Evolutionary conservation across 1,140 invertebrate genomes (phyloP), one percentile per base, ranked within the genome.

Genomic region (Portunus trituberculatus): DNA sequence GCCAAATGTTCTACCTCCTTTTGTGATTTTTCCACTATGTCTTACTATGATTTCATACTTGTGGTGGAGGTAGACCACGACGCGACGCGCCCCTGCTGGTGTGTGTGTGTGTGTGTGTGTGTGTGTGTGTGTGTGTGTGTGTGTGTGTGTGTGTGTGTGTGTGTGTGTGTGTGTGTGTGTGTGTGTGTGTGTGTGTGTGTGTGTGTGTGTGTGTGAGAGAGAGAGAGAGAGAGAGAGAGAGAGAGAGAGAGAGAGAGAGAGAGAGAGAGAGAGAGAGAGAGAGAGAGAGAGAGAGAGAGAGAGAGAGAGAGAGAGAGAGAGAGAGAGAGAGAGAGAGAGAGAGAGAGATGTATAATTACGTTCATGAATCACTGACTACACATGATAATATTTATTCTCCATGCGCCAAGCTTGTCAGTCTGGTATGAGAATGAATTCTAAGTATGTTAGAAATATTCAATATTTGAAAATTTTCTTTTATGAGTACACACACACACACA

Each of bases 1-100:
- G 93, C 93, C 94, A 92, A 94, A 89, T 95, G 94, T 95, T 95
- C 94, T 95, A 95, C 94, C 94, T 95, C 94, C 91, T 95, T 95
- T 95, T 93, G 94, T 95, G 94, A 92, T 95, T 87, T 94, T 92
- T 86, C 28, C 48, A 39, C 29, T 76, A 59, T 92, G 29, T 59
- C 59, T 25, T 92, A 16, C 83, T 52, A 48, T 25, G 32, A 48
- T 28, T 82, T 32, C 45, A 67, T 31, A 67, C 88, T 82, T 28
- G 29, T 46, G 59, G 87, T 7, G 39, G 14, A 20, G 25, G 82
- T 52, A 48, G 32, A 87, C 39, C 76, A 45, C 28, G 46, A 46
- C 32, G 20, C 20, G 25, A 46, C 82, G n/a, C 39, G 28, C 82
- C 67, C 86, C 86, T 25, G 8, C n/a, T 25, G 6, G 14, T 88